Conservation (phyloP, 2,113 vertebrate genomes). For the Motacilla alba region DNA sequence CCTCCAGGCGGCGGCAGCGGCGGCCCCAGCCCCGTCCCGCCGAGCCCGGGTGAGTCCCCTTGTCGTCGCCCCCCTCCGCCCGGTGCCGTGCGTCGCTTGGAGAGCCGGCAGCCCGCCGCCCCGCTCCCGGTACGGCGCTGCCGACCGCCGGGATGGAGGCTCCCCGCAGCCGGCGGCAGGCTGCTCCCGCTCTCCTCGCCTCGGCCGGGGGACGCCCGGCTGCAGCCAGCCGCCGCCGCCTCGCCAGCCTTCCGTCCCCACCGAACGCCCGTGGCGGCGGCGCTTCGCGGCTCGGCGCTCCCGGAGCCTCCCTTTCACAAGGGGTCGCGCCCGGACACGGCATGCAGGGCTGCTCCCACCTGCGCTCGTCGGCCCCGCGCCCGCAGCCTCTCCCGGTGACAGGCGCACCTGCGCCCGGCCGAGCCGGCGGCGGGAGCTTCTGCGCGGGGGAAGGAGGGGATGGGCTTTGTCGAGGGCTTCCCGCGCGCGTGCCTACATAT, state of each 20-base stretch:
- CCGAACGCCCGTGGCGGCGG: background rate
- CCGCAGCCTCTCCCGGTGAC: background rate
- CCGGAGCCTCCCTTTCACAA: background rate
- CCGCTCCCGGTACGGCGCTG: background rate
- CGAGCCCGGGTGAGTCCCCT: background rate
- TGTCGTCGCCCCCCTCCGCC: no score
- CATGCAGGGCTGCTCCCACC: background rate
- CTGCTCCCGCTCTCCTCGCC: background rate
- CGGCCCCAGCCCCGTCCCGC: background rate
- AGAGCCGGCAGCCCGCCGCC: background rate
- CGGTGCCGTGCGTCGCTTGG: background rate
- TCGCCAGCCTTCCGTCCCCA: background rate
- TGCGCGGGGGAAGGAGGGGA: background rate
- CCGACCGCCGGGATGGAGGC: background rate
- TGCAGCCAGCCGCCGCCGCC: background rate
- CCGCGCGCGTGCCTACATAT: rapidly evolving
- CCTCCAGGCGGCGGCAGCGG: slow-evolving; percentile 30
- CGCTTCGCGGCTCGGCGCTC: background rate
- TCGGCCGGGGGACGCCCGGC: background rate
- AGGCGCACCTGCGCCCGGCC: slow-evolving; percentile 22
- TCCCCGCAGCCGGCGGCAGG: background rate
- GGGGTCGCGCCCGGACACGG: background rate
- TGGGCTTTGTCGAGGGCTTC: background rate
- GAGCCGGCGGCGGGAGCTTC: background rate
- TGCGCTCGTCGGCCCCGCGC: background rate